Evolutionary conservation across 2,113 vertebrate species (phyloP), one percentile per base, ranked within the genome.

Genomic region (Heteronetta atricapilla): DNA sequence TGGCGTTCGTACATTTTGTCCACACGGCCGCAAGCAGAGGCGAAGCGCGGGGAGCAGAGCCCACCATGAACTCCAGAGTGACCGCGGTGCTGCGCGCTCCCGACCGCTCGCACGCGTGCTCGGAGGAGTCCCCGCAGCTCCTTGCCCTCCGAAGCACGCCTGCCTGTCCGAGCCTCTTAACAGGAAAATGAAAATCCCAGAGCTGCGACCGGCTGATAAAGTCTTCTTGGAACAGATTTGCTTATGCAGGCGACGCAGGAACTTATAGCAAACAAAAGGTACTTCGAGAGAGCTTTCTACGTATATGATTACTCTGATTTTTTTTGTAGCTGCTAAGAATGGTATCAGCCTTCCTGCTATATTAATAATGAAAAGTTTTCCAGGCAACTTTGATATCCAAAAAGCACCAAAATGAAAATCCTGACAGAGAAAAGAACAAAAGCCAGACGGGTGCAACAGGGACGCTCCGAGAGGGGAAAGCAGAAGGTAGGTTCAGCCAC

Each of bases 1-100:
- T 99, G 98, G 86, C 99, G 98, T n/a, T 99, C 99, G 19, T 99
- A 99, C 99, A 99, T 99, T 92, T 97, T 98, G 97, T 94, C 97
- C 90, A 80, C 76, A 86, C 76, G 91, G 88, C 68, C 2, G 21
- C 74, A 82, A 89, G 91, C 19, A 25, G 55, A 79, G 83, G 80
- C 53, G 58, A 89, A 97, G 72, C 33, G 79, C 52, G 76, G 70
- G 80, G 64, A 88, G 74, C 53, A 95, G 94, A 96, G 96, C 97
- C 98, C 98, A 96, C 96, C 95, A 98, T 97, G 95, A 97, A 96
- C 94, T 86, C 93, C 50, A 46, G 93, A 68, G 78, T 79, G 94
- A 63, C 73, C n/a, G 79, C 46, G 4, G 28, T 70, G 70, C 88
- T 50, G 38, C 77, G 52, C 77, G 17, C 85, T 97, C 96, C 96